Evolutionary conservation across 37 sponge, comb jelly and placozoan species (phyloP).

Genomic region (Haliclona indistincta): DNA sequence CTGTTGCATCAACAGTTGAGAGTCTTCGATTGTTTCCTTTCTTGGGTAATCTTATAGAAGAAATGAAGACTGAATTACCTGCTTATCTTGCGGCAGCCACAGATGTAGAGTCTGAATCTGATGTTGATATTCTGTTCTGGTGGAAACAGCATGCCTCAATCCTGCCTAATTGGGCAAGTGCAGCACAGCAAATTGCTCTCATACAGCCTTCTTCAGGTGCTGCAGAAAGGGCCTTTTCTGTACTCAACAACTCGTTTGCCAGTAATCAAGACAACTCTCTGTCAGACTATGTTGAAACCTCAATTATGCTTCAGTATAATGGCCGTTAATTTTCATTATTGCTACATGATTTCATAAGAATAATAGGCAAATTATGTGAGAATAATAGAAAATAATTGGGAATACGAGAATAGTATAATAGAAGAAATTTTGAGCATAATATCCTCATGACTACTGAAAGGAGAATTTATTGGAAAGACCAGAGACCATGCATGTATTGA

Average conservation of each 20-base stretch:
- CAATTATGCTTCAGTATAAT: constrained; percentile 20
- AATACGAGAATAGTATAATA: neutral
- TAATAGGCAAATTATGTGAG: constrained; percentile 14
- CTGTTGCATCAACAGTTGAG: constrained; percentile 15
- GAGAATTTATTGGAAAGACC: too few species aligned
- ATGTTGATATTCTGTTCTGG: constrained; percentile 12
- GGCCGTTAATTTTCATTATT: constrained; percentile 5
- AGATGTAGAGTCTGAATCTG: neutral
- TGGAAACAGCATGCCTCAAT: constrained; percentile 5
- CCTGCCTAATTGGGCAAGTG: constrained; percentile 14
- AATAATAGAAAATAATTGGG: constrained; percentile 11
- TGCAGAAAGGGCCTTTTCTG: constrained; percentile 33
- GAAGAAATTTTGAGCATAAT: constrained; percentile 16
- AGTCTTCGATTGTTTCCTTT: neutral
- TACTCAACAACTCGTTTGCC: constrained; percentile 16
- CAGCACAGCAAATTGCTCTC: neutral
- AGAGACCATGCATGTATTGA: too few species aligned
- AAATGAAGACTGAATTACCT: constrained; percentile 20
- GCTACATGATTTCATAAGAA: neutral
- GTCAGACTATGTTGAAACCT: constrained; percentile 25
- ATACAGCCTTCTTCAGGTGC: constrained; percentile 34
- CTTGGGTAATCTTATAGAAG: constrained; percentile 9
- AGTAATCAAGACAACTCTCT: constrained; percentile 6
- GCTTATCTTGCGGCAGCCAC: constrained; percentile 10
- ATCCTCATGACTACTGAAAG: too few species aligned